Evolutionary conservation across 2,113 vertebrate species (phyloP).

Genomic region (Galemys pyrenaicus): DNA sequence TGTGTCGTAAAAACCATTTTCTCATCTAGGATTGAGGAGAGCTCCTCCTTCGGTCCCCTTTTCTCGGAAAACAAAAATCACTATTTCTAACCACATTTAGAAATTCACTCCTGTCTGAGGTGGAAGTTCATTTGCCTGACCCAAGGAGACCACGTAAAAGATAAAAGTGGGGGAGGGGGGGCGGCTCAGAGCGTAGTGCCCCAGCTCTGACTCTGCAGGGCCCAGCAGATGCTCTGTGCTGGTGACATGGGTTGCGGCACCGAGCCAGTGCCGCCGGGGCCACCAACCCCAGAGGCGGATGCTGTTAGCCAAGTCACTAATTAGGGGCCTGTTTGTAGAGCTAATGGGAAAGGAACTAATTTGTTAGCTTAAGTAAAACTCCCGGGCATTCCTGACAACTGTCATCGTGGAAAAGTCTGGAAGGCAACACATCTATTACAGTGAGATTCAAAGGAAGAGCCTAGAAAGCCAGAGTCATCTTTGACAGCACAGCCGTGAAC

Average conservation of each 20-base stretch:
- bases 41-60: background rate
- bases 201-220: background rate
- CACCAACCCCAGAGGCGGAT: slow-evolving; percentile 60
- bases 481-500: background rate
- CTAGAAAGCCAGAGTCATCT: background rate
- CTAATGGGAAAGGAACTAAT: slow-evolving; percentile 55
- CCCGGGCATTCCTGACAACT: slow-evolving; percentile 29
- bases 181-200: too few relatives aligned
- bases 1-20: background rate
- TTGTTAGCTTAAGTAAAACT: slow-evolving; percentile 62
- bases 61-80: background rate
- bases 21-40: background rate
- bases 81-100: background rate
- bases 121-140: background rate
- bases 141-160: background rate
- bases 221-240: background rate
- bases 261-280: slow-evolving; percentile 17
- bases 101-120: background rate
- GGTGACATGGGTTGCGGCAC: background rate
- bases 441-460: slow-evolving; percentile 31
- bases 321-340: slow-evolving; percentile 57
- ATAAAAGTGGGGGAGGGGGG: background rate
- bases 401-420: slow-evolving; percentile 11
- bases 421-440: slow-evolving; percentile 23
- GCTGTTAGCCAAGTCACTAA: slow-evolving; percentile 64